Evolutionary conservation across 2,113 vertebrate genomes (phyloP), one percentile per base, ranked within the genome.

Genomic region (Heterochromis multidens): DNA sequence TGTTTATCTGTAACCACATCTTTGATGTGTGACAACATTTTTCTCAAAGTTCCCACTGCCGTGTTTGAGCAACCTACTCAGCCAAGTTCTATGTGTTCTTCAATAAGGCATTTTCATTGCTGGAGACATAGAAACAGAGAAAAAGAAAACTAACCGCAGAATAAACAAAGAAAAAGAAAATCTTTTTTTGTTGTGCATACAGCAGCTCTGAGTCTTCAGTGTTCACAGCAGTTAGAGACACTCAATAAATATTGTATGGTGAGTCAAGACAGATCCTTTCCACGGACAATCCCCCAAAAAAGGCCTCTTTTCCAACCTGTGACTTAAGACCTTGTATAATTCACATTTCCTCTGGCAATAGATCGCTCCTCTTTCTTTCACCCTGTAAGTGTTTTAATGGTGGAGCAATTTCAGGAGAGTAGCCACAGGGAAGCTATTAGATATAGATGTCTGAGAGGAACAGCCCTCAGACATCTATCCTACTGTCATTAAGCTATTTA

Each of bases 341-440:
- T 93, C 86, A 90, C 88, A 88, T 94, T 93, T 95, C 91, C 86
- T 91, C 87, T 79, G 86, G 88, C 83, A 81, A 87, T 49, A 79
- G 87, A 84, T 89, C 27, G 58, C 65, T 86, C 72, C 37, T 76
- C 65, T 81, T 83, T 77, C 78, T 79, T 72, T 82, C 58, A 70
- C 40, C 89, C 65, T 81, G 40, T 85, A 90, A 91, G 82, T 89
- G 89, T 91, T 93, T 63, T 92, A 94, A 94, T 92, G 89, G 84
- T 59, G 77, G 59, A 82, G 84, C 81, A 81, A 91, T 92, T 86
- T 78, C 76, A 85, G 65, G 57, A 79, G 49, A 91, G 81, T 31
- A 86, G 91, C 95, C 89, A 86, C 58, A 62, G 90, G 92, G 88
- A 80, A 88, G 83, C 87, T 77, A 84, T 92, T 89, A 93, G 85